These are phyloP conservation scores for Mirza zaza DNA, from an alignment of 2,113 vertebrate genomes.

Conservation along the genomic window DNA sequence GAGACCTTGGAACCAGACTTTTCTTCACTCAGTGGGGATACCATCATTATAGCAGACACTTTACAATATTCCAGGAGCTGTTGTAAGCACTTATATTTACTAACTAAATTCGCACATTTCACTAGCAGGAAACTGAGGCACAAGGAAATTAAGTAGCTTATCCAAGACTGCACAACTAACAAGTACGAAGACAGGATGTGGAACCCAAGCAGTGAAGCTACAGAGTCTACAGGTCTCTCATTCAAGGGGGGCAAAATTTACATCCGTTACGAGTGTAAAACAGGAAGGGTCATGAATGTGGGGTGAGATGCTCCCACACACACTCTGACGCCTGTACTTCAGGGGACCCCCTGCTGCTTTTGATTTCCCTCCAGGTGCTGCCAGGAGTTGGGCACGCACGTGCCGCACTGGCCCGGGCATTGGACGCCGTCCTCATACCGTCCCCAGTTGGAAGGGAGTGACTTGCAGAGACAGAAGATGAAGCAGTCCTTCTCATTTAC, in stretches of 20 bases:
- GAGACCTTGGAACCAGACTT: background rate
- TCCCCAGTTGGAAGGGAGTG: background rate
- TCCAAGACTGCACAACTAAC: background rate
- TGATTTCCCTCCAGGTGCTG: background rate
- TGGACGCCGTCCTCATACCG: accelerated
- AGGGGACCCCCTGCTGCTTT: background rate
- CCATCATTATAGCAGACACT: background rate
- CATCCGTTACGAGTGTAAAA: background rate
- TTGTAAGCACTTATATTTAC: background rate
- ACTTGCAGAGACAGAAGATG: background rate
- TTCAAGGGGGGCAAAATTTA: background rate
- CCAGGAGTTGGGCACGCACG: background rate
- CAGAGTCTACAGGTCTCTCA: background rate
- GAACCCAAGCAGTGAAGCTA: background rate
- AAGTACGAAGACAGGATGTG: background rate
- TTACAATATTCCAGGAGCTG: background rate
- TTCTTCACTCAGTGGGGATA: background rate
- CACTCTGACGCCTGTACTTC: background rate
- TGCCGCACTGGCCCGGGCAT: accelerated
- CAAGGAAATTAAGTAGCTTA: background rate
- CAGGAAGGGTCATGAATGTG: background rate
- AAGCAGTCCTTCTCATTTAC: background rate
- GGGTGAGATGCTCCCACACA: background rate
- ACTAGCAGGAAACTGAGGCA: background rate
- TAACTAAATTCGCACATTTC: background rate